Evolutionary conservation across 2,888 invertebrate species (phyloP).

Genomic region (Diploptera punctata): DNA sequence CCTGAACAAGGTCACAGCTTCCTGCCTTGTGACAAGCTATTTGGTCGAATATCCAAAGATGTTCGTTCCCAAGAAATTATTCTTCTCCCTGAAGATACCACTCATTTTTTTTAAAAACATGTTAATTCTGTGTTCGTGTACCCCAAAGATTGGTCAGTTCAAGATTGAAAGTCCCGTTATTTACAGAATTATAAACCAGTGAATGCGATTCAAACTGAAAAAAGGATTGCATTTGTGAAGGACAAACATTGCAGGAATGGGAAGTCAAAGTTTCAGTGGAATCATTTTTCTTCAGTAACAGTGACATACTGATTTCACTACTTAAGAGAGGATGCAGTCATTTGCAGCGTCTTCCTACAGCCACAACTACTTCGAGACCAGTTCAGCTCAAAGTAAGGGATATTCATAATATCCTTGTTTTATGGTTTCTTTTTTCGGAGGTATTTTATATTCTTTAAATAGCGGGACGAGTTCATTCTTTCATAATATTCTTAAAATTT

Average conservation of each 20-base stretch:
- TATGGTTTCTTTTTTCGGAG: too few relatives aligned
- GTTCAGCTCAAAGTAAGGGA: background rate
- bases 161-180: background rate
- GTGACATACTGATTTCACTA: background rate
- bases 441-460: too few relatives aligned
- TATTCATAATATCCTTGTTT: too few relatives aligned
- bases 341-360: too few relatives aligned
- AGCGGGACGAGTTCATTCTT: too few relatives aligned
- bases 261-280: background rate
- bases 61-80: background rate
- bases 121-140: background rate
- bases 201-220: background rate
- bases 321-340: too few relatives aligned
- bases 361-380: too few relatives aligned
- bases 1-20: background rate
- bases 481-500: too few relatives aligned
- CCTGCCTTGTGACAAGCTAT: background rate
- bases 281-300: background rate
- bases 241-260: too few relatives aligned
- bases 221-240: background rate
- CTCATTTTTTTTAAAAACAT: background rate
- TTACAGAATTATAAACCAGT: too few relatives aligned
- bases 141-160: background rate
- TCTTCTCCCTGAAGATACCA: background rate
- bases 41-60: background rate